These are phyloP conservation scores for Ditula angustiorana DNA, from an alignment of 2,888 invertebrate genomes.

Conservation along the genomic window DNA sequence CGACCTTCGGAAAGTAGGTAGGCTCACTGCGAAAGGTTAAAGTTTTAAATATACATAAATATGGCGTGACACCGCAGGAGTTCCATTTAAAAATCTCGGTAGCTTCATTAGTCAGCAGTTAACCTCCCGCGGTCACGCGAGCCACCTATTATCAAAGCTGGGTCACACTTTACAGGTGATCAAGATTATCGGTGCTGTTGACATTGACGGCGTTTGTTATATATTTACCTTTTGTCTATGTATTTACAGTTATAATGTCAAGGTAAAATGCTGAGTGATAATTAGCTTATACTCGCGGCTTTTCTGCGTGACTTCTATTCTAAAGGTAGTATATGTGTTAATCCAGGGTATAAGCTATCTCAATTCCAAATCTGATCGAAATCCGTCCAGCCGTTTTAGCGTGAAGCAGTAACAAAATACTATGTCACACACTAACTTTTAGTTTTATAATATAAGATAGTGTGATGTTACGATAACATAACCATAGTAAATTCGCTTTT, in stretches of 20 bases:
- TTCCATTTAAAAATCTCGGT: slow-evolving; percentile 28
- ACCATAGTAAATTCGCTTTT: too few relatives aligned
- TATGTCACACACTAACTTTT: too few relatives aligned
- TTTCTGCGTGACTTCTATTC: too few relatives aligned
- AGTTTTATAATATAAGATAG: too few relatives aligned
- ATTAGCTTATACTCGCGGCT: too few relatives aligned
- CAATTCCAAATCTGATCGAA: too few relatives aligned
- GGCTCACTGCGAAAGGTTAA: slow-evolving; percentile 5
- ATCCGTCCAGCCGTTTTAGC: too few relatives aligned
- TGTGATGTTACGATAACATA: too few relatives aligned
- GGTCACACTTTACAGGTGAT: slow-evolving; percentile 28
- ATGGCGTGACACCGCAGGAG: slow-evolving; percentile 15
- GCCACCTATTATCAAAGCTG: slow-evolving; percentile 19
- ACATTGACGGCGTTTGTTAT: slow-evolving; percentile 11
- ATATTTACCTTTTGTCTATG: slow-evolving; percentile 5
- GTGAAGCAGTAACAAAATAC: too few relatives aligned
- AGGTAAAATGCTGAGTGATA: neutral
- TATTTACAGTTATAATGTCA: slow-evolving; percentile 9
- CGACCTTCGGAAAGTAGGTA: neutral
- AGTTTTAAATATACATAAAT: slow-evolving; percentile 19
- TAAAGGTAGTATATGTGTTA: too few relatives aligned
- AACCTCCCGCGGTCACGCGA: slow-evolving; percentile 20
- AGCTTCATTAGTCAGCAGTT: slow-evolving; percentile 21
- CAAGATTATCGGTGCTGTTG: slow-evolving; percentile 16
- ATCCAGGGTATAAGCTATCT: too few relatives aligned